Conservation (phyloP, 2,888 invertebrate genomes). For the Cephus rjabovi region DNA sequence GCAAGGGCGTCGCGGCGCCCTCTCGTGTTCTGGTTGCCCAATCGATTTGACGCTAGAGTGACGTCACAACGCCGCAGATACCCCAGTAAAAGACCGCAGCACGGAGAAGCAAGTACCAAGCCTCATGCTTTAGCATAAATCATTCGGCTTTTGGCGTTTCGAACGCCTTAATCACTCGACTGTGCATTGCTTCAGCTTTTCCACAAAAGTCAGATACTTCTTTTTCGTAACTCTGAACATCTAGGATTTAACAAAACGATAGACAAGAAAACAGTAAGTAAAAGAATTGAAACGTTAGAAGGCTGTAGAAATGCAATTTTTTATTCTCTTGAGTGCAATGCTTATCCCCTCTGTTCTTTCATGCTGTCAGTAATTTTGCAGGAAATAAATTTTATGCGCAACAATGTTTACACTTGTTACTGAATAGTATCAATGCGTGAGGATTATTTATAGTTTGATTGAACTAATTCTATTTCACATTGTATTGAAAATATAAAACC, state of each 20-base stretch:
- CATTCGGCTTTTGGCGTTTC: conserved; percentile 11
- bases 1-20: conserved; percentile 35
- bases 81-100: conserved; percentile 30
- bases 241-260: neutral
- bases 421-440: neutral
- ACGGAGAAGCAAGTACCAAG: conserved; percentile 24
- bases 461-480: neutral
- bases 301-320: neutral
- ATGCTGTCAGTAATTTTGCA: neutral
- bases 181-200: neutral
- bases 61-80: conserved; percentile 41
- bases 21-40: conserved; percentile 10
- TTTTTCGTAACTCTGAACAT: neutral
- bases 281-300: neutral
- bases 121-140: conserved; percentile 48
- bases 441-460: neutral
- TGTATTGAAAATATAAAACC: neutral
- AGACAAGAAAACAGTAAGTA: neutral
- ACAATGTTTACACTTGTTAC: neutral
- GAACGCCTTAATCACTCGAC: neutral
- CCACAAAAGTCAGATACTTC: neutral
- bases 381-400: neutral
- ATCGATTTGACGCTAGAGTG: conserved; percentile 46
- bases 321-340: neutral
- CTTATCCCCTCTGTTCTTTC: neutral